Evolutionary conservation across 2,113 vertebrate species (phyloP).

Genomic region (Tetraodon nigroviridis): DNA sequence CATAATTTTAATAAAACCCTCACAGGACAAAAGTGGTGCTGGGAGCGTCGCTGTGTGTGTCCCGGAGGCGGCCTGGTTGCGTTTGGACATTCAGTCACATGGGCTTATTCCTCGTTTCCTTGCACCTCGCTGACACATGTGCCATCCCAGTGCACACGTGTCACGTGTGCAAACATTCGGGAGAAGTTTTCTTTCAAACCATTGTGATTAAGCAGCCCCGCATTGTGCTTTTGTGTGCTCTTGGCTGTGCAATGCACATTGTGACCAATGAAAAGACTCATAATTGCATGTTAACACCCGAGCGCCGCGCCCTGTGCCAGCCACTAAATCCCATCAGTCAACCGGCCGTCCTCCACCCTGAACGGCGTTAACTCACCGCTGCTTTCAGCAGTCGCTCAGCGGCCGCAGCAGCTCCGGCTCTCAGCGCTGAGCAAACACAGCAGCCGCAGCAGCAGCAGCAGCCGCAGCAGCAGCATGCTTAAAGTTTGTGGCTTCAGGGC

Average conservation of each 20-base stretch:
- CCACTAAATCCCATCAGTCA: slow-evolving; percentile 73
- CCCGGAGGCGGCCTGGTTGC: neutral
- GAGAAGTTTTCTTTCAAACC: slow-evolving; percentile 42
- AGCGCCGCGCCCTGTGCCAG: slow-evolving; percentile 69
- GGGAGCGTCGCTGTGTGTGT: neutral
- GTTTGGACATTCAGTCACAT: slow-evolving; percentile 3
- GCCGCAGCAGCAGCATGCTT: slow-evolving; percentile 8
- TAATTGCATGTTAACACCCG: slow-evolving; percentile 75
- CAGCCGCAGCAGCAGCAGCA: slow-evolving; percentile 26
- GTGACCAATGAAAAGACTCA: slow-evolving; percentile 71
- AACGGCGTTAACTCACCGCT: slow-evolving; percentile 38
- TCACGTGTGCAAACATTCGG: slow-evolving; percentile 47
- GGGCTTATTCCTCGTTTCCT: slow-evolving; percentile 5
- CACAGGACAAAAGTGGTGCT: neutral
- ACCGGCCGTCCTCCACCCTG: slow-evolving; percentile 57
- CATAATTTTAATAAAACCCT: neutral
- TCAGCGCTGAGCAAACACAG: slow-evolving; percentile 68
- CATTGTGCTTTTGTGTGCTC: slow-evolving; percentile 37
- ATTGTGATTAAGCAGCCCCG: slow-evolving; percentile 49
- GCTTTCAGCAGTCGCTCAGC: slow-evolving; percentile 42
- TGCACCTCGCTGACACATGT: neutral
- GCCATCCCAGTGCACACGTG: slow-evolving; percentile 12
- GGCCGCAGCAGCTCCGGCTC: slow-evolving; percentile 42
- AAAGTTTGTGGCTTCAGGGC: slow-evolving; percentile 74
- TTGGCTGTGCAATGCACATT: slow-evolving; percentile 63